A percentile compares a stretch with the other conserved stretches of the same genome.
These are phyloP conservation scores for Pollenia angustigena DNA, from an alignment of 2,888 invertebrate species.

Conservation along the genomic window DNA sequence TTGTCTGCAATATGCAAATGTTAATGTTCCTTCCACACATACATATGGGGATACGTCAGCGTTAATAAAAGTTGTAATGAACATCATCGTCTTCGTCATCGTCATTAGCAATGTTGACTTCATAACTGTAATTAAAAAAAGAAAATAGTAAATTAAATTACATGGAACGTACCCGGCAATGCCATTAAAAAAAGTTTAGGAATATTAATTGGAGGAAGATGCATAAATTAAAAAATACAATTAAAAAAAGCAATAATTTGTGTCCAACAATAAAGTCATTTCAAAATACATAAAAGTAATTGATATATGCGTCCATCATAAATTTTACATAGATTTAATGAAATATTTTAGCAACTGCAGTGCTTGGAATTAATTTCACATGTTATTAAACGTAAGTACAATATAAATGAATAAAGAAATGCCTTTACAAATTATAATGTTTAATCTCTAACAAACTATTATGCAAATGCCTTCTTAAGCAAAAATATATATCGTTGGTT, in stretches of 20 bases:
- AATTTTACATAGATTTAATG: not conserved
- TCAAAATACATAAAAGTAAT: not conserved
- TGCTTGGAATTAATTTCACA: too few species aligned
- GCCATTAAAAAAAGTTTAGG: not conserved
- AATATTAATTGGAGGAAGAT: not conserved
- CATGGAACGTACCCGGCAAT: not conserved
- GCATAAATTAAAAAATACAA: not conserved
- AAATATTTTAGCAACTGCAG: too few species aligned
- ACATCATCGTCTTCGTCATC: not conserved
- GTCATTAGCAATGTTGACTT: constrained; percentile 11
- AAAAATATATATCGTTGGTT: too few species aligned
- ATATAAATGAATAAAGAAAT: too few species aligned
- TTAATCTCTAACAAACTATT: too few species aligned
- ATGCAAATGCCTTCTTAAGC: too few species aligned
- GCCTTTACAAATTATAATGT: too few species aligned
- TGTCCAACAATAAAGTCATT: not conserved
- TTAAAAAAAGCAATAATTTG: constrained; percentile 1
- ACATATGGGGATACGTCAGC: not conserved
- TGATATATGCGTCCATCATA: not conserved
- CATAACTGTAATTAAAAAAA: not conserved
- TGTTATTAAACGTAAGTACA: too few species aligned
- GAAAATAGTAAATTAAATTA: constrained; percentile 1
- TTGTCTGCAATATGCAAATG: constrained; percentile 58
- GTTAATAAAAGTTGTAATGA: not conserved
- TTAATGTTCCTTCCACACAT: not conserved